Evolutionary conservation across 2,797 vertebrate species (phyloP).

Genomic region (Notolabrus celidotus): DNA sequence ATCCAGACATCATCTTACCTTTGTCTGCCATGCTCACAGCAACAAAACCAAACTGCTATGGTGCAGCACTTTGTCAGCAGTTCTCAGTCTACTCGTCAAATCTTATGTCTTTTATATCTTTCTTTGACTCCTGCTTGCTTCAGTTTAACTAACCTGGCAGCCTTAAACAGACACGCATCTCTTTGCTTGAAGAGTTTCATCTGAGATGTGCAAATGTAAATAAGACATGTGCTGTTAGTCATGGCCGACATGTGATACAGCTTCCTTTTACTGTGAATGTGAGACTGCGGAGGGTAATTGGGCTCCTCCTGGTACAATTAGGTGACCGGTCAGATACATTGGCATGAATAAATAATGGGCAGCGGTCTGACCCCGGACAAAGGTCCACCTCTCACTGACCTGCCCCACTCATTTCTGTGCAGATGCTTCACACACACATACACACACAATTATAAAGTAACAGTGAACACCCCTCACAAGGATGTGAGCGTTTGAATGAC

Average conservation of each 20-base stretch:
- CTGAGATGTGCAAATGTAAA: slow-evolving; percentile 65
- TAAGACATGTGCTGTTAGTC: slow-evolving; percentile 65
- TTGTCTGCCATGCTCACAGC: slow-evolving; percentile 39
- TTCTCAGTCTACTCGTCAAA: background rate
- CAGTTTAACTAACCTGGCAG: background rate
- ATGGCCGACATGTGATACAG: slow-evolving; percentile 59
- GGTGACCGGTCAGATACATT: slow-evolving; percentile 56
- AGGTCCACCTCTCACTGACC: slow-evolving; percentile 69
- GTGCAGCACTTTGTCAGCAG: slow-evolving; percentile 11
- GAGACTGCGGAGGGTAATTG: slow-evolving; percentile 60
- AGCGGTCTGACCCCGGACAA: slow-evolving; percentile 59
- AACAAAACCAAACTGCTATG: slow-evolving; percentile 23
- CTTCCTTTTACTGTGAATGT: slow-evolving; percentile 50
- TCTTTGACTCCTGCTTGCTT: background rate
- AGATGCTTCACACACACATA: background rate
- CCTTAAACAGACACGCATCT: slow-evolving; percentile 9
- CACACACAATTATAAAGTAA: background rate
- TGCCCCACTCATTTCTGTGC: slow-evolving; percentile 40
- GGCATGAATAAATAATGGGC: slow-evolving; percentile 76
- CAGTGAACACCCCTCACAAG: slow-evolving; percentile 1
- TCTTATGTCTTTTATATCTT: background rate
- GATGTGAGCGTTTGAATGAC: slow-evolving; percentile 8
- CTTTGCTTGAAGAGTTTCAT: slow-evolving; percentile 32
- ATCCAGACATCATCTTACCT: slow-evolving; percentile 19
- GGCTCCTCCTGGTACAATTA: slow-evolving; percentile 74